A percentile compares a stretch with the other conserved stretches of the same genome.
These are phyloP conservation scores for Panagrolaimus sp. DNA, from an alignment of 1,140 invertebrate species.

Conservation along the genomic window DNA sequence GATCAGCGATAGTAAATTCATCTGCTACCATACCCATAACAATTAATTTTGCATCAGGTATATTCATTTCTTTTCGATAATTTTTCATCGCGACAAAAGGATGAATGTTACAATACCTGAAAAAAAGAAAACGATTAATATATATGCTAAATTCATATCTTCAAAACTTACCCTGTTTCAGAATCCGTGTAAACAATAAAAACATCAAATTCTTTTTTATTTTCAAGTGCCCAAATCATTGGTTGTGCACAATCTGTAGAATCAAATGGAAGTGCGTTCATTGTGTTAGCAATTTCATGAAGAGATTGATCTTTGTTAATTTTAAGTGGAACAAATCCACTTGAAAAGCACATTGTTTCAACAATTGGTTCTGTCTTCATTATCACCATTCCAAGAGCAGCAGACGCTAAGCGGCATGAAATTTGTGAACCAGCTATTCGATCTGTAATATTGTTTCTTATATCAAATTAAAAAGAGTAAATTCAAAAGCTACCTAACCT, in stretches of 20 bases:
- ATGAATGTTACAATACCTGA: conserved; percentile 52
- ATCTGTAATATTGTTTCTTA: too few relatives aligned
- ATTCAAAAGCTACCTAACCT: too few relatives aligned
- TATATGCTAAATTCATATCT: too few relatives aligned
- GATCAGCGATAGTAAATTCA: conserved; percentile 61
- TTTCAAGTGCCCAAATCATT: conserved; percentile 64
- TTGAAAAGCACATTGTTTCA: conserved; percentile 43
- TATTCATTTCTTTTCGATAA: conserved; percentile 63
- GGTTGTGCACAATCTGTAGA: conserved; percentile 62
- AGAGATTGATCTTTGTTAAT: conserved; percentile 44
- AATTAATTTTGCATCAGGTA: conserved; percentile 62
- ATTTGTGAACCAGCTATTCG: conserved; percentile 59
- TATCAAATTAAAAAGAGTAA: conserved; percentile 6
- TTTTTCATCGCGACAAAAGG: conserved; percentile 61
- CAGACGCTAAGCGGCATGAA: conserved; percentile 58
- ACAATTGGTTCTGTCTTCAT: conserved; percentile 42
- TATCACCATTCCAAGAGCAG: conserved; percentile 46
- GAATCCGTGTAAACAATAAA: conserved; percentile 60
- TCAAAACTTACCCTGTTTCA: too few relatives aligned
- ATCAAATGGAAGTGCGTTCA: conserved; percentile 53
- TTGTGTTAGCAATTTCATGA: conserved; percentile 45
- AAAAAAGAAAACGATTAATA: too few relatives aligned
- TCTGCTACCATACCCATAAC: conserved; percentile 63
- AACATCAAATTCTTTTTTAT: conserved; percentile 64
- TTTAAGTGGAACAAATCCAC: conserved; percentile 29